These are phyloP conservation scores for Eupristina koningsbergeri DNA, from an alignment of 1,140 invertebrate genomes.

Conservation along the genomic window DNA sequence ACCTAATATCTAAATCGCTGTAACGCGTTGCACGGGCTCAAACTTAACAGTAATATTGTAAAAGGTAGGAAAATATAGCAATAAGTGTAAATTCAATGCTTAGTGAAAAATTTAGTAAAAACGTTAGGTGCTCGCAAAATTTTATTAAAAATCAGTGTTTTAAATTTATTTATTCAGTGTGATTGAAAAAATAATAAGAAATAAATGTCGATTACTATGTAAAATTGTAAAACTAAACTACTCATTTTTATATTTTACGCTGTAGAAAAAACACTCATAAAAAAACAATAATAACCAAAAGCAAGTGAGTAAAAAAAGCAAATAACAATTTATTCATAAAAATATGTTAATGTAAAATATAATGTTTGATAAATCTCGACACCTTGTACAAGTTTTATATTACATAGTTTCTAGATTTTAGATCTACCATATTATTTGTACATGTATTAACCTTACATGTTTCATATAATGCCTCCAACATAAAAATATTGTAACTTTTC, in stretches of 20 bases:
- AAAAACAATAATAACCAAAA: background rate
- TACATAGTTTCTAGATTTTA: background rate
- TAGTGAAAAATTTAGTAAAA: too few species aligned
- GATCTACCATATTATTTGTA: slow-evolving; percentile 1
- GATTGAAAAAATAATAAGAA: too few species aligned
- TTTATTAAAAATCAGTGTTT: too few species aligned
- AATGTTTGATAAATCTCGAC: slow-evolving; percentile 2
- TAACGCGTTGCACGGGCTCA: background rate
- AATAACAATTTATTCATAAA: slow-evolving; percentile 2
- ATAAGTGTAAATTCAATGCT: too few species aligned
- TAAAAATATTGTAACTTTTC: slow-evolving; percentile 4
- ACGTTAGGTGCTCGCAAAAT: too few species aligned
- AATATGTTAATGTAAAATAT: slow-evolving; percentile 18
- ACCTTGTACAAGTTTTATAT: background rate
- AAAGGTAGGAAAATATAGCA: background rate
- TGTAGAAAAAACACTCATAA: background rate
- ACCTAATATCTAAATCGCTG: too few species aligned
- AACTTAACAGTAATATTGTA: background rate
- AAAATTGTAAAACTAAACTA: background rate
- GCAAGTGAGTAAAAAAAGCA: background rate
- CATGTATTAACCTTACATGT: slow-evolving; percentile 7
- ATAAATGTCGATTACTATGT: too few species aligned
- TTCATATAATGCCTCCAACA: background rate
- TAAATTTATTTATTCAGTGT: too few species aligned
- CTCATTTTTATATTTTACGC: background rate